Evolutionary conservation across 2,113 vertebrate genomes (phyloP), one percentile per base, ranked within the genome.

Genomic region (Chunga burmeisteri): DNA sequence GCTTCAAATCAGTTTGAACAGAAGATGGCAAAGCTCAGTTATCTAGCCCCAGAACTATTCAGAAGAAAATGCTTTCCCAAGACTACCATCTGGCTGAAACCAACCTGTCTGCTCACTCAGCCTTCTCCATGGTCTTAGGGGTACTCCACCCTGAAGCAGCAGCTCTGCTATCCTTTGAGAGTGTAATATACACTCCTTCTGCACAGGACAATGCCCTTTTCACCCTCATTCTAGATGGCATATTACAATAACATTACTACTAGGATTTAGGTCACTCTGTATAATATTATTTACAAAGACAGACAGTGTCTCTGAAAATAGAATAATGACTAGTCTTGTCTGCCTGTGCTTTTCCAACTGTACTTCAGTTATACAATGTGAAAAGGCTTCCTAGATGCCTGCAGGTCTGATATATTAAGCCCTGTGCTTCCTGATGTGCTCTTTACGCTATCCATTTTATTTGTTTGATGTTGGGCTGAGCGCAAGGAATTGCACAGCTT

Each of bases 261-360:
- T 59, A 47, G 67, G 66, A 95, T 91, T 94, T 88, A 77, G 78
- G 91, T 91, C 89, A 89, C 61, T 50, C 78, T 72, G 40, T 50
- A 26, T 29, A 79, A 44, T 58, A 82, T 58, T 93, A 68, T 87
- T 95, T 91, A 89, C 62, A 66, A 80, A 72, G 53, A 88, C 75
- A 95, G 83, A 86, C 1, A 1, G 62, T 53, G 27, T 82, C 47
- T 92, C 81, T 89, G 83, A 68, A 91, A 95, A 95, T 19, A 86
- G 65, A 81, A 38, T 85, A 94, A 93, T 61, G 10, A 56, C 49
- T 81, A 71, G 56, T 80, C 53, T 50, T 91, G 66, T 73, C 56
- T 72, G 61, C 49, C 49, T 85, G 62, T 85, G 88, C 27, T 93
- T 90, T 94, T 87, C 66, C 53, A 81, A 9, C 42, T 87, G 44